Conservation (phyloP, 1,140 invertebrate species). For the Dysdera silvatica region DNA sequence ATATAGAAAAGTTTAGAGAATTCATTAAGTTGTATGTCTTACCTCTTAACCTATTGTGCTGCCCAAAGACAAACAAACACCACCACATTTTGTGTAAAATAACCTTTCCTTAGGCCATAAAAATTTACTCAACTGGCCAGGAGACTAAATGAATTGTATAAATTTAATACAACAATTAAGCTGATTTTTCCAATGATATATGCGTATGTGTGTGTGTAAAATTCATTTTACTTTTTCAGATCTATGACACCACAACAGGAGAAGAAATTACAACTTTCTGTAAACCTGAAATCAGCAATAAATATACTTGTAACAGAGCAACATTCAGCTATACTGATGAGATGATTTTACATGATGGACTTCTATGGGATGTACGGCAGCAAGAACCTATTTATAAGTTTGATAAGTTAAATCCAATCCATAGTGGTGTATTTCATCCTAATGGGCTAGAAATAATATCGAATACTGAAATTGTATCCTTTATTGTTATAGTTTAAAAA, state of each 20-base stretch:
- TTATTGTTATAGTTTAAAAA: neutral
- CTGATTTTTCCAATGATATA: too few relatives aligned
- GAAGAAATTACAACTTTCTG: conserved; percentile 62
- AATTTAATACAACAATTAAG: too few relatives aligned
- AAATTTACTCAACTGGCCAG: too few relatives aligned
- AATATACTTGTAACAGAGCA: conserved; percentile 87
- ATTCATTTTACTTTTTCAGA: conserved; percentile 51
- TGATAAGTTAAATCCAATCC: conserved; percentile 89
- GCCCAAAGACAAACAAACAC: too few relatives aligned
- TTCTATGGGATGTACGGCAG: conserved; percentile 86
- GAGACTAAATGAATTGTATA: too few relatives aligned
- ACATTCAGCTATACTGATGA: conserved; percentile 91
- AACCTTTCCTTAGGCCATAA: too few relatives aligned
- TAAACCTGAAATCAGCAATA: conserved; percentile 69
- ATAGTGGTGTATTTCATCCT: conserved; percentile 95
- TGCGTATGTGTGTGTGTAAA: too few relatives aligned
- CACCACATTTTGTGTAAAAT: too few relatives aligned
- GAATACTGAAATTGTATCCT: conserved; percentile 50
- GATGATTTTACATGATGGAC: conserved; percentile 87
- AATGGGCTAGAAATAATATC: conserved; percentile 82
- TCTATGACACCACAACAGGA: conserved; percentile 84
- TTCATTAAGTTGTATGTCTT: too few relatives aligned
- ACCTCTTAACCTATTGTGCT: too few relatives aligned
- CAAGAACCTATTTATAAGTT: conserved; percentile 80
- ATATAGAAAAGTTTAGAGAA: too few relatives aligned